Evolutionary conservation across 35 echinoderm and acorn worm species (phyloP).

Genomic region (Strongylocentrotus purpuratus): DNA sequence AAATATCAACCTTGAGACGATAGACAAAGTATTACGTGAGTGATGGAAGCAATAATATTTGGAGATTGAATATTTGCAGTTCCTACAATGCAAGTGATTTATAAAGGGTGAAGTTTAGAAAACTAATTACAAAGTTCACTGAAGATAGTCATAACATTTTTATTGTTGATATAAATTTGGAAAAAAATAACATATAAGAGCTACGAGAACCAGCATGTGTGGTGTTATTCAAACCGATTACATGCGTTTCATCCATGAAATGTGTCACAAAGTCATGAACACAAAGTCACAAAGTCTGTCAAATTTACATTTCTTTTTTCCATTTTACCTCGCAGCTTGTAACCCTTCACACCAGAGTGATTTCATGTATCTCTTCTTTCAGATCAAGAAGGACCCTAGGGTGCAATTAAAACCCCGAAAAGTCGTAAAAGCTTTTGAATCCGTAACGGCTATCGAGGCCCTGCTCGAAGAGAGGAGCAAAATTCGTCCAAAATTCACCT

Average conservation of each 20-base stretch:
- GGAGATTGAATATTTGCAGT: no score
- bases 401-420: no score
- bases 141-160: neutral
- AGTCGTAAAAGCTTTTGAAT: no score
- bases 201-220: neutral
- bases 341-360: neutral
- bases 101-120: neutral
- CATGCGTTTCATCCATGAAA: neutral
- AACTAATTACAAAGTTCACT: neutral
- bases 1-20: neutral
- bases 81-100: no score
- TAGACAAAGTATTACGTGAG: no score
- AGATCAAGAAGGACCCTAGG: no score
- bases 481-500: no score
- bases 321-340: neutral
- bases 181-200: slow-evolving; percentile 5
- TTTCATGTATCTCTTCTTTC: no score
- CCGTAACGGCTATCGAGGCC: no score
- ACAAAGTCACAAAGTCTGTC: neutral
- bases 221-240: neutral
- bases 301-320: neutral
- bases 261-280: neutral
- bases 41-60: neutral
- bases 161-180: neutral
- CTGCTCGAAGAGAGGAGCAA: no score